Evolutionary conservation across 1,140 invertebrate genomes (phyloP).

Genomic region (Homarus americanus): DNA sequence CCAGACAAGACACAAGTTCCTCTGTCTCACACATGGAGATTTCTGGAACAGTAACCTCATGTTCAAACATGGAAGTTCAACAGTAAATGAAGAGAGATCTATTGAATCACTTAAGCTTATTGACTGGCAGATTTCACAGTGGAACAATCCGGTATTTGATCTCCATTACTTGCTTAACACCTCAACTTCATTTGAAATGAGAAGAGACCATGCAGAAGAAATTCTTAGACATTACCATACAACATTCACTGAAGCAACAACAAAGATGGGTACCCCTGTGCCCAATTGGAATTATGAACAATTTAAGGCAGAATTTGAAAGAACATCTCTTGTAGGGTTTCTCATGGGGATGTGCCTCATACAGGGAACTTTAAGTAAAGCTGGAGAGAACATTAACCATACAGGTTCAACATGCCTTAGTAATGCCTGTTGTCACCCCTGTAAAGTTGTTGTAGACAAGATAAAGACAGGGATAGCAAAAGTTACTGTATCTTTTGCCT

Average conservation of each 20-base stretch:
- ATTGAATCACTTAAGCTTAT: slow-evolving; percentile 69
- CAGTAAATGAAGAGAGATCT: slow-evolving; percentile 4
- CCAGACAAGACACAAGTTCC: slow-evolving; percentile 63
- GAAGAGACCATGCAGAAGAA: slow-evolving; percentile 63
- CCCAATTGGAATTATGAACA: slow-evolving; percentile 72
- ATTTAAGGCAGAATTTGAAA: slow-evolving; percentile 70
- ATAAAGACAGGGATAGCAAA: slow-evolving; percentile 61
- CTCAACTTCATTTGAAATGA: slow-evolving; percentile 66
- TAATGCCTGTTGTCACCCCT: slow-evolving; percentile 31
- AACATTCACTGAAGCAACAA: slow-evolving; percentile 64
- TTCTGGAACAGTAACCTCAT: slow-evolving; percentile 73
- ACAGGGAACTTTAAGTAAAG: slow-evolving; percentile 73
- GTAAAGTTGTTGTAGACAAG: slow-evolving; percentile 38
- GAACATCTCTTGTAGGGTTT: slow-evolving; percentile 70
- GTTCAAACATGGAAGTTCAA: slow-evolving; percentile 35
- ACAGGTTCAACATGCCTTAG: slow-evolving; percentile 29
- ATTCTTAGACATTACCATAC: slow-evolving; percentile 72
- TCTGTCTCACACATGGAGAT: slow-evolving; percentile 74
- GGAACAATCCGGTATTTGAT: slow-evolving; percentile 72
- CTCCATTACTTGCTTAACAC: slow-evolving; percentile 71
- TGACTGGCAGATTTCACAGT: slow-evolving; percentile 73
- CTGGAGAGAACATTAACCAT: slow-evolving; percentile 72
- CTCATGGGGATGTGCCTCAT: slow-evolving; percentile 73
- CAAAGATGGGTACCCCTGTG: slow-evolving; percentile 63
- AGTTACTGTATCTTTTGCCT: slow-evolving; percentile 56